Evolutionary conservation across 2,113 vertebrate species (phyloP).

Genomic region (Brevimyrus niger): DNA sequence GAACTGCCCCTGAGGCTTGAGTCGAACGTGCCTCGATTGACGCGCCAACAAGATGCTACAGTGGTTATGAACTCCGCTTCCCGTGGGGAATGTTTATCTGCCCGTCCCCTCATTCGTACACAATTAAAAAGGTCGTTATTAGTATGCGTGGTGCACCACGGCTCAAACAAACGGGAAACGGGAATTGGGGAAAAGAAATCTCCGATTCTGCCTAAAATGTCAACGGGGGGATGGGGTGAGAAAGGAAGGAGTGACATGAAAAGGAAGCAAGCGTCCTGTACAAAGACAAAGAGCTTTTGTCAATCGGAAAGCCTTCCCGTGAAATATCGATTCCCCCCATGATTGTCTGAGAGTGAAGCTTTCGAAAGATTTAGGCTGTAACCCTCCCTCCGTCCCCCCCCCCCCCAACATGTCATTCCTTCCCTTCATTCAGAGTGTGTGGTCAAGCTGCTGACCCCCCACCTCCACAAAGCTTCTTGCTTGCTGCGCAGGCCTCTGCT

Average conservation of each 20-base stretch:
- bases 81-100: background rate
- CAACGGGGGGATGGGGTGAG: background rate
- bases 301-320: constrained; percentile 6
- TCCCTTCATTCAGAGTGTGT: background rate
- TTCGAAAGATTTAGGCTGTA: background rate
- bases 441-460: background rate
- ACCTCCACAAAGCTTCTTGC: background rate
- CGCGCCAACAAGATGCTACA: background rate
- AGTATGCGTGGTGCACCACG: background rate
- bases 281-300: constrained; percentile 14
- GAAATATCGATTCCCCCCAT: constrained; percentile 17
- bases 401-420: background rate
- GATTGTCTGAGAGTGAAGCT: constrained; percentile 4
- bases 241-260: constrained; percentile 6
- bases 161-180: background rate
- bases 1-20: background rate
- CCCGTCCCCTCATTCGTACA: background rate
- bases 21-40: background rate
- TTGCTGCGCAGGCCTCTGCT: background rate
- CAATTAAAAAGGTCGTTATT: background rate
- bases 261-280: background rate
- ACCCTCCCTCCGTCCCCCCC: background rate
- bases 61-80: background rate
- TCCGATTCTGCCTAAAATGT: background rate
- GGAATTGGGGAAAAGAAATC: background rate